Conservation (phyloP, 1,140 invertebrate genomes). For the Akabosia matsudoensis region DNA sequence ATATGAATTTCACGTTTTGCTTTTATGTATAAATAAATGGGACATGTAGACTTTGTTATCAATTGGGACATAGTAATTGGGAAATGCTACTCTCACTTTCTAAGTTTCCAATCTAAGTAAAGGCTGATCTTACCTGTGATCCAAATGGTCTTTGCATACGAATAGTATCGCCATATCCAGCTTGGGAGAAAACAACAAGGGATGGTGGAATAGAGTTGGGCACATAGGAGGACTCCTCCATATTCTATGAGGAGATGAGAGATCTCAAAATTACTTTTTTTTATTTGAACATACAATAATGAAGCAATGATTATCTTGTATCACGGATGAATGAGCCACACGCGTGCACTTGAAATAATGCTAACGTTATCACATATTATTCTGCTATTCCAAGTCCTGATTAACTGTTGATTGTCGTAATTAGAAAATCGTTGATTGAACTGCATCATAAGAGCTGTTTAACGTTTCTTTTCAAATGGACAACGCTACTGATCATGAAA, state of each 20-base stretch:
- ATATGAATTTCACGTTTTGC: too few relatives aligned
- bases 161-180: slow-evolving; percentile 68
- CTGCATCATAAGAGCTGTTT: neutral
- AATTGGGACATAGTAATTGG: too few relatives aligned
- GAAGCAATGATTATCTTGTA: neutral
- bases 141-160: slow-evolving; percentile 71
- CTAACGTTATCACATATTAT: too few relatives aligned
- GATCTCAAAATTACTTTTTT: neutral
- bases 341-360: too few relatives aligned
- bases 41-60: too few relatives aligned
- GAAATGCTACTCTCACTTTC: too few relatives aligned
- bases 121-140: slow-evolving; percentile 61
- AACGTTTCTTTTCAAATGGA: too few relatives aligned
- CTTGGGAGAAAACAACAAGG: slow-evolving; percentile 75
- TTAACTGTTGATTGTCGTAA: neutral
- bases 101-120: too few relatives aligned
- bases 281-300: neutral
- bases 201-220: slow-evolving; percentile 71
- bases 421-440: neutral
- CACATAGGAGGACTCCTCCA: slow-evolving; percentile 67
- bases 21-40: too few relatives aligned
- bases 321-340: neutral
- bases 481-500: too few relatives aligned
- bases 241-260: slow-evolving; percentile 51
- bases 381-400: too few relatives aligned